A percentile compares a stretch with the other conserved stretches of the same genome.
Conservation (phyloP, 2,797 vertebrate genomes). For the Scarus forsteni region DNA sequence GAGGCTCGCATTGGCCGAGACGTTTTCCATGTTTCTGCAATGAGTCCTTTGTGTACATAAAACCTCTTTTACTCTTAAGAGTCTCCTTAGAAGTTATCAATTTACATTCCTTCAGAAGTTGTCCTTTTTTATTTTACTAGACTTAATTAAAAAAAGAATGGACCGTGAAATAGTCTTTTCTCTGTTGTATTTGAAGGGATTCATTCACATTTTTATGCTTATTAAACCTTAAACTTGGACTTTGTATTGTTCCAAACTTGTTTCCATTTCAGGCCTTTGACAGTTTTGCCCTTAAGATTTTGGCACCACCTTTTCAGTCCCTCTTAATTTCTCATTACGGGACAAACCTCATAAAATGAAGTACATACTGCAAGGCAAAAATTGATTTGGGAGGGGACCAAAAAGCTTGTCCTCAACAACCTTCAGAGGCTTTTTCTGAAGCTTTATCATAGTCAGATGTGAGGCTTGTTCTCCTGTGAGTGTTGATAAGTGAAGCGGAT, state of each 20-base stretch:
- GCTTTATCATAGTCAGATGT: conserved; percentile 60
- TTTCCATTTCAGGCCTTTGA: background rate
- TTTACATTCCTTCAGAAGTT: background rate
- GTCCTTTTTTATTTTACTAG: background rate
- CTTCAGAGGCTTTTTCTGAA: conserved; percentile 45
- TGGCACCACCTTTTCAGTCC: conserved; percentile 7
- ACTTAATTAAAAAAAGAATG: conserved; percentile 9
- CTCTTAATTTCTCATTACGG: conserved; percentile 14
- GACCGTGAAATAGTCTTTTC: background rate
- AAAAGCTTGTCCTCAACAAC: conserved; percentile 39
- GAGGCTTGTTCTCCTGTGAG: conserved; percentile 61
- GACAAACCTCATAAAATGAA: conserved; percentile 5
- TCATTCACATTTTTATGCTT: background rate
- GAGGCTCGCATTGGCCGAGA: conserved; percentile 15
- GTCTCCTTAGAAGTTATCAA: conserved; percentile 1
- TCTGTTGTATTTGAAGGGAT: background rate
- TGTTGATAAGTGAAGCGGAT: conserved; percentile 60
- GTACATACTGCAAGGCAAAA: conserved; percentile 20
- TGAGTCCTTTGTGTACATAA: conserved; percentile 16
- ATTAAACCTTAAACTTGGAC: background rate
- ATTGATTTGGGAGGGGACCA: conserved; percentile 29
- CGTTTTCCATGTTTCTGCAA: conserved; percentile 26
- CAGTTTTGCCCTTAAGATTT: conserved; percentile 9
- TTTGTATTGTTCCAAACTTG: conserved; percentile 2
- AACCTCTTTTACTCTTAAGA: background rate